Base-by-base conservation (phyloP, 2,113 vertebrate genomes). In the Cebus imitator region DNA sequence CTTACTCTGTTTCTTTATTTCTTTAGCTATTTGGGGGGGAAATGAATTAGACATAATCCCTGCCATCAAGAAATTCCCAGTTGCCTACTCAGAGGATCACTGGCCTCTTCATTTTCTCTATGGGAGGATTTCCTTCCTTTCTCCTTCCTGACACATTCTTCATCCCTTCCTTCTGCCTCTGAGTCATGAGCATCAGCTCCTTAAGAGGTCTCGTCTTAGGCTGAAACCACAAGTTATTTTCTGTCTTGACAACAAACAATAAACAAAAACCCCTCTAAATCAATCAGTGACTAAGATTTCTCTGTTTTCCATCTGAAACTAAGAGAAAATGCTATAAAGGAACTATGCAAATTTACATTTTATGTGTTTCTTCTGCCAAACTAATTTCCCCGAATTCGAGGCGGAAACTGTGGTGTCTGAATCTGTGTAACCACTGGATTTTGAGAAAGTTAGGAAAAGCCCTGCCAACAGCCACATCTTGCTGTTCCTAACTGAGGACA, bases 31-130 rank as follows among this genome's bases (percentile, higher is more conserved):
- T 50, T 84, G 6, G 37, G 73, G 32, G 73, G 58, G 25, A 50
- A 30, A 48, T n/a, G 20, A 37, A 37, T 45, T 21, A 21, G 30
- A 20, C 20, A n/a, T n/a, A 18, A 10, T 25, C 9, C 2, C 6
- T 73, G 6, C 80, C 80, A 32, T 58, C 6, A 4, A 21, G 68
- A 37, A 48, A 30, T 4, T 21, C 45, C 80, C 23, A 27, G 37
- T 35, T 11, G 0, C 13, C 3, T 27, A 45, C 43, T 78, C 43
- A 5, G 25, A 45, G 43, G 37, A 32, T 16, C 75, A 30, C 0
- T 1, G 25, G 25, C 10, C 43, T 6, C 13, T 78, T 16, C 75
- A 5, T 16, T 30, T 5, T 32, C 75, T 32, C 37, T 27, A 9
- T 30, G 43, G 27, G 45, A 78, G 48, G 75, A 48, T 78, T 78